These are phyloP conservation scores for Drepana arcuata DNA, from an alignment of 1,140 invertebrate genomes.

Conservation along the genomic window DNA sequence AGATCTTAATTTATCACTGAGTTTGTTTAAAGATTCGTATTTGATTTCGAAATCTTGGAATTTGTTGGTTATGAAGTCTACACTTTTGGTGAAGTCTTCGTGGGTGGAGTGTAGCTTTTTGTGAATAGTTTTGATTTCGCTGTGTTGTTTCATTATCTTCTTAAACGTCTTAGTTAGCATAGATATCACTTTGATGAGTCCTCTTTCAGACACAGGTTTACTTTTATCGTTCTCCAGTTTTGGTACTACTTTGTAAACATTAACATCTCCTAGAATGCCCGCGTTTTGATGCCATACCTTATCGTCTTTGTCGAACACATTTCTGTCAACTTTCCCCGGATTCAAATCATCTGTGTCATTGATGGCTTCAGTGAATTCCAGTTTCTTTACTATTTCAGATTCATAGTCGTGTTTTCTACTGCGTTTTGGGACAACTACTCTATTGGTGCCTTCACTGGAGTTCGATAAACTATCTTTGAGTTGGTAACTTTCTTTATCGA, in stretches of 20 bases:
- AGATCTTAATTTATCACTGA: conserved; percentile 30
- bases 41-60: conserved; percentile 44
- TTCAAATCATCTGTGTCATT: conserved; percentile 23
- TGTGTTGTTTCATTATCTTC: conserved; percentile 56
- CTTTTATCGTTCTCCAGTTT: conserved; percentile 24
- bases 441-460: background rate
- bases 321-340: conserved; percentile 21
- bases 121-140: conserved; percentile 46
- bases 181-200: conserved; percentile 45
- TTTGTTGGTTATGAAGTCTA: conserved; percentile 26
- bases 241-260: conserved; percentile 32
- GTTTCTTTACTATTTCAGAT: conserved; percentile 27
- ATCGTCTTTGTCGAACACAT: conserved; percentile 31
- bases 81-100: conserved; percentile 41
- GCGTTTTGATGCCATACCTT: conserved; percentile 28
- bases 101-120: too few relatives aligned
- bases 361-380: conserved; percentile 22
- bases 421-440: conserved; percentile 20
- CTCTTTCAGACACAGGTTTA: conserved; percentile 41
- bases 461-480: too few relatives aligned
- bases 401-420: conserved; percentile 31
- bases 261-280: conserved; percentile 18
- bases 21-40: conserved; percentile 30
- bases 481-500: conserved; percentile 5
- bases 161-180: conserved; percentile 56